Percentiles rank a stretch among this genome's conserved stretches.
These are phyloP conservation scores for Eubasilissa splendida DNA, from an alignment of 2,888 invertebrate species.

Conservation along the genomic window DNA sequence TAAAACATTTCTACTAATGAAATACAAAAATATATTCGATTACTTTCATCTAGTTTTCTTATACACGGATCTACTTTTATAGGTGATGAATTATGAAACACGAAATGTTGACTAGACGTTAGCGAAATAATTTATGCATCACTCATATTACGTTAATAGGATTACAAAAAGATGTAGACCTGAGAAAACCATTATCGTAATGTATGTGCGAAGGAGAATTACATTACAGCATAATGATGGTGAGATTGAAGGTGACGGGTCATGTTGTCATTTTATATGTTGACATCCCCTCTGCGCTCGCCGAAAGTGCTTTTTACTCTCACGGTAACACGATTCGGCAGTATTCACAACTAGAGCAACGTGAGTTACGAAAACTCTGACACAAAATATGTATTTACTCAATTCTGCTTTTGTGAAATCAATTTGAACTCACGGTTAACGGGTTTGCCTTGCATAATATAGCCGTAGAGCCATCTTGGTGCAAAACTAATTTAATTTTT, in stretches of 20 bases:
- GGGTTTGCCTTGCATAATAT: too few relatives aligned
- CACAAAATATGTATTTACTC: too few relatives aligned
- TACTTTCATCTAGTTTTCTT: too few relatives aligned
- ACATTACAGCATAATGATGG: conserved; percentile 10
- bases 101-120: background rate
- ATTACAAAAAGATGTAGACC: conserved; percentile 11
- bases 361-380: too few relatives aligned
- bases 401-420: too few relatives aligned
- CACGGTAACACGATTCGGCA: conserved; percentile 41
- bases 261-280: conserved; percentile 33
- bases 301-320: conserved; percentile 38
- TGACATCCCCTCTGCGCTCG: conserved; percentile 21
- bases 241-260: conserved; percentile 36
- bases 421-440: too few relatives aligned
- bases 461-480: too few relatives aligned
- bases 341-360: background rate
- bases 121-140: background rate
- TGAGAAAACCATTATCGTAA: conserved; percentile 21
- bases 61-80: too few relatives aligned
- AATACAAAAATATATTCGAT: too few relatives aligned
- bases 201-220: conserved; percentile 13
- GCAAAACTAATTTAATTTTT: too few relatives aligned
- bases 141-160: conserved; percentile 2
- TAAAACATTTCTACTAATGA: too few relatives aligned
- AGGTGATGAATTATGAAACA: too few relatives aligned